Percentiles rank a stretch among this genome's conserved stretches.
Conservation (phyloP, 2,797 vertebrate species). For the Urophycis tenuis region DNA sequence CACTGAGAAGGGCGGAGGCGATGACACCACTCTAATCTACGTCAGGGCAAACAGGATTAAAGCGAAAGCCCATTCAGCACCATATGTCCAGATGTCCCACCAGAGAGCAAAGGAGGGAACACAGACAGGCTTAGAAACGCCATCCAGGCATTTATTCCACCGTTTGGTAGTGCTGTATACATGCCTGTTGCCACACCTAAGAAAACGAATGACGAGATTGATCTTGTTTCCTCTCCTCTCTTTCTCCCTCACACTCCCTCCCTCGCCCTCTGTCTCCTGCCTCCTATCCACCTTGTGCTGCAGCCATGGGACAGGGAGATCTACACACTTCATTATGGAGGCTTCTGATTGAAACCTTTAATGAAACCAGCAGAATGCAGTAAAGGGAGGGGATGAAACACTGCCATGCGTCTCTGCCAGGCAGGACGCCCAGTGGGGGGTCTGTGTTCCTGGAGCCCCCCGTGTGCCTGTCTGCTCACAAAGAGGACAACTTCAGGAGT, state of each 20-base stretch:
- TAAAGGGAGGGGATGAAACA: not conserved
- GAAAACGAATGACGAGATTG: not conserved
- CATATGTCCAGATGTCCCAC: slow-evolving; percentile 44
- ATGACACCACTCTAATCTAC: slow-evolving; percentile 37
- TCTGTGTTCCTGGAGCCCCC: not conserved
- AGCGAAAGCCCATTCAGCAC: slow-evolving; percentile 31
- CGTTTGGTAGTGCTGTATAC: not conserved
- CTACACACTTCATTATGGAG: not conserved
- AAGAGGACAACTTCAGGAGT: not conserved
- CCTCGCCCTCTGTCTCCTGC: not conserved
- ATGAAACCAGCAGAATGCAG: not conserved
- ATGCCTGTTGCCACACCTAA: not conserved
- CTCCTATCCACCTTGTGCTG: not conserved
- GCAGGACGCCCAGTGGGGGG: not conserved
- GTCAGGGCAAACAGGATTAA: slow-evolving; percentile 58
- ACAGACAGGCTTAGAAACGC: not conserved
- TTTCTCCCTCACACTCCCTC: not conserved
- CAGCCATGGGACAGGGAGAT: not conserved
- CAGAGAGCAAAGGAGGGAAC: not conserved
- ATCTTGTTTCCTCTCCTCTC: not conserved
- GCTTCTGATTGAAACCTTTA: not conserved
- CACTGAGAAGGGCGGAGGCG: slow-evolving; percentile 23
- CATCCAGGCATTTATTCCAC: not conserved
- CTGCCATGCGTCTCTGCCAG: not conserved
- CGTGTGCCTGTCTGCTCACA: not conserved